Evolutionary conservation across 2,888 invertebrate species (phyloP).

Genomic region (Dicycla oo): DNA sequence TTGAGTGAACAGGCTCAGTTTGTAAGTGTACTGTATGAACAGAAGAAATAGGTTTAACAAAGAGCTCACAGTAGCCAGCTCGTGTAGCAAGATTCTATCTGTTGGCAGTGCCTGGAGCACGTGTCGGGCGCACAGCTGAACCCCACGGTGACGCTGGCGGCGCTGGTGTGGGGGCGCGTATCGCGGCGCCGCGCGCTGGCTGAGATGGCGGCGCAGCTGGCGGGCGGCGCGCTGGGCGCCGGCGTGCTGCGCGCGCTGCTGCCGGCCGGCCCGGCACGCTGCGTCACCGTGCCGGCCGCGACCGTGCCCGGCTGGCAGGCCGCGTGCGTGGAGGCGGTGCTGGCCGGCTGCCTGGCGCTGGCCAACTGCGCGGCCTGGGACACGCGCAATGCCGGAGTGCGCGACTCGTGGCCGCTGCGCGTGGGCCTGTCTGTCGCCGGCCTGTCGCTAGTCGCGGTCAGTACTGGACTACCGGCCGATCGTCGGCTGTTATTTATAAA

Average conservation of each 20-base stretch:
- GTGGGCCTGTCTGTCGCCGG: constrained; percentile 92
- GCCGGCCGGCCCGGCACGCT: constrained; percentile 87
- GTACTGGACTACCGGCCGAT: constrained; percentile 59
- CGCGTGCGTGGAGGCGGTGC: constrained; percentile 91
- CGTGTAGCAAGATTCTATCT: neutral
- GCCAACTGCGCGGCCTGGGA: constrained; percentile 94
- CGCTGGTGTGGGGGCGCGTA: constrained; percentile 89
- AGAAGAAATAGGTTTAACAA: too few species aligned
- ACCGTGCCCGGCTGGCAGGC: constrained; percentile 82
- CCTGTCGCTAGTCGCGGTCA: constrained; percentile 92
- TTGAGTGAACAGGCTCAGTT: too few species aligned
- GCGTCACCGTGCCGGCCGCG: constrained; percentile 81
- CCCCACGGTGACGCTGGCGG: constrained; percentile 93
- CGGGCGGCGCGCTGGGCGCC: constrained; percentile 92
- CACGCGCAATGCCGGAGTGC: constrained; percentile 90
- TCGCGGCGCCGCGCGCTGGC: constrained; percentile 88
- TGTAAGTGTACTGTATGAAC: too few species aligned
- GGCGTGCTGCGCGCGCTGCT: constrained; percentile 79
- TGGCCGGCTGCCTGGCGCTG: constrained; percentile 91
- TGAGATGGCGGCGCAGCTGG: constrained; percentile 91
- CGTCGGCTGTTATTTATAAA: neutral
- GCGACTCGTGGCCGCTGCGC: constrained; percentile 92
- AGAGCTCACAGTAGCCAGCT: too few species aligned
- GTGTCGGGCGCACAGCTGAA: constrained; percentile 94
- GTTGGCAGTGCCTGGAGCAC: constrained; percentile 92